Base-by-base conservation (phyloP, 1,140 invertebrate species). In the Ephestia elutella region DNA sequence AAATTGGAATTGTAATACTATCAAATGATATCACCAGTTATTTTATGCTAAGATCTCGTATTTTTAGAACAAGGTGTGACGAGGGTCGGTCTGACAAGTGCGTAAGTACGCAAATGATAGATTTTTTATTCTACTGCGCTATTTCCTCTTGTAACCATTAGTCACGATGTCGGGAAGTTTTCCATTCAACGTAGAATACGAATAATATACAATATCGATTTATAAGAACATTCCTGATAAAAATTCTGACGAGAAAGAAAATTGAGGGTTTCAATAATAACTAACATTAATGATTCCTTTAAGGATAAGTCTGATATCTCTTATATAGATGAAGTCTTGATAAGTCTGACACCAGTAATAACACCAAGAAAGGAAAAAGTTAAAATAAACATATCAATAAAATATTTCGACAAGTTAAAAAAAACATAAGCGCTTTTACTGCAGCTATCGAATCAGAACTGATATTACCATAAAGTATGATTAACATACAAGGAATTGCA, bases 31-130 rank as follows among this genome's bases (percentile, higher is more conserved):
- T 11, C n/a, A 4, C n/a, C 0, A n/a, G 50, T 2, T 53, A n/a
- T 13, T n/a, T 25, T n/a, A 53, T 53, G 50, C 9, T 13, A 53
- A 53, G 21, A 53, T 7, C 13, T 15, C 21, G 15, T 50, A 50
- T 21, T 21, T 21, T 53, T 53, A 25, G 50, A 21, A n/a, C 50
- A 53, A 53, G 50, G 21, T 25, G 50, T 53, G 19, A 53, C 50
- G 50, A 53, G 50, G 50, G 50, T 53, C 49, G 30, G 30, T 18
- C 18, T 8, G 10, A 50, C 15, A n/a, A n/a, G n/a, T n/a, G n/a
- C 2, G 5, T 50, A n/a, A n/a, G n/a, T 50, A 20, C 20, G 20
- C 19, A 10, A 21, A 21, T 25, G 5, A 53, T 21, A 21, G 21
- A 25, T n/a, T 13, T 19, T 2, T 25, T 53, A 25, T 53, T n/a